Evolutionary conservation across 2,113 vertebrate genomes (phyloP).

Genomic region (Psammodynastes pulverulentus): DNA sequence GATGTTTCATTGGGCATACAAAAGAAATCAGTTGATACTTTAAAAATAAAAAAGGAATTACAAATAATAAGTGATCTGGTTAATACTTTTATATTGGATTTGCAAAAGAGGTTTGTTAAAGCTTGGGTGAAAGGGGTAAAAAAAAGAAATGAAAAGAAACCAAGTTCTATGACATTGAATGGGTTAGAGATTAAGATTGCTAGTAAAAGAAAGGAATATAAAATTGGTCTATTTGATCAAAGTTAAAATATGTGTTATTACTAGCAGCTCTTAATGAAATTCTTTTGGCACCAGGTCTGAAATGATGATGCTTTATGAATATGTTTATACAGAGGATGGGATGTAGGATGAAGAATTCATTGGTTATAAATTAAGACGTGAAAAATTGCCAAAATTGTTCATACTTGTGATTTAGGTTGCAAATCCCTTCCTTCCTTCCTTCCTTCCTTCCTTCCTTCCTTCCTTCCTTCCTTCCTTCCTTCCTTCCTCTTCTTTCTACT

Average conservation of each 20-base stretch:
- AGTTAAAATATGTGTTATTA: background rate
- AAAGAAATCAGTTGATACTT: background rate
- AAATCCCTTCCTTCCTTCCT: background rate
- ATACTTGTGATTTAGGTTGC: background rate
- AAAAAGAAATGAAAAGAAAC: background rate
- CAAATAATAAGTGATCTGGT: background rate
- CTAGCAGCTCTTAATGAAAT: background rate
- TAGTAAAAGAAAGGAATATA: background rate
- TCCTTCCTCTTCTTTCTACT: too few species aligned
- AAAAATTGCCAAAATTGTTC: background rate
- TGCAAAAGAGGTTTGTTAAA: background rate
- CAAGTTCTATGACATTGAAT: background rate
- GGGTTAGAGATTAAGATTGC: background rate
- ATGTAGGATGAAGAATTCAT: background rate
- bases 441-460: too few species aligned
- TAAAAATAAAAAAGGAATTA: background rate
- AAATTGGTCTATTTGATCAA: background rate
- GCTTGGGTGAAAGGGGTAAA: background rate
- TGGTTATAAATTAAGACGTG: background rate
- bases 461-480: too few species aligned
- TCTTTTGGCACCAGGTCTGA: background rate
- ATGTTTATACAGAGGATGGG: background rate
- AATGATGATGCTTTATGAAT: background rate
- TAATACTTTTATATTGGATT: background rate
- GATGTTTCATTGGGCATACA: background rate